These are phyloP conservation scores for Zosterops pallidus DNA, from an alignment of 2,113 vertebrate genomes.

Conservation along the genomic window DNA sequence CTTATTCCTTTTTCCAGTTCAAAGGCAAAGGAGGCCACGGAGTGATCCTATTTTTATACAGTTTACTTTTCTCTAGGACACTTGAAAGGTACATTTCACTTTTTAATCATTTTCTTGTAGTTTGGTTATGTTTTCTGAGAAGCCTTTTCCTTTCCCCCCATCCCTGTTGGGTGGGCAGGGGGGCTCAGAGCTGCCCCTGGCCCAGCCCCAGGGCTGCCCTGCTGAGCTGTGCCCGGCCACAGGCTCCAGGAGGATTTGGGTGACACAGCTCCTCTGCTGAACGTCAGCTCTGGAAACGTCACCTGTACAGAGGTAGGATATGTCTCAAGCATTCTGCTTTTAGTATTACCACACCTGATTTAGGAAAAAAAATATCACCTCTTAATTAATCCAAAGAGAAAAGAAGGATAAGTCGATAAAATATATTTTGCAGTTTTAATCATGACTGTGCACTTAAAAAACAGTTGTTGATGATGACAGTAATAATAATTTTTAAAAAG, in stretches of 20 bases:
- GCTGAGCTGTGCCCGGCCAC: neutral
- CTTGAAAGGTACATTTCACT: slow-evolving; percentile 75
- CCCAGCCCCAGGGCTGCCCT: fast-evolving
- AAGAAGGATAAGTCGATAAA: neutral
- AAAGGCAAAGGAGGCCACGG: slow-evolving; percentile 79
- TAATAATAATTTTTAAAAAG: neutral
- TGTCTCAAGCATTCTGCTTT: neutral
- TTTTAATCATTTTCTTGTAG: neutral
- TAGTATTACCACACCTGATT: no score
- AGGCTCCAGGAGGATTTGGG: slow-evolving; percentile 82
- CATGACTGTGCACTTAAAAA: neutral
- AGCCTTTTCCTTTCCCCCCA: neutral
- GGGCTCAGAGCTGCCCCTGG: fast-evolving
- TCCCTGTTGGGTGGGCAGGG: neutral
- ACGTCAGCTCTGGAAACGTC: slow-evolving; percentile 64
- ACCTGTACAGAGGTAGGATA: slow-evolving; percentile 80
- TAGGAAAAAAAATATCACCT: neutral
- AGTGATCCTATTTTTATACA: slow-evolving; percentile 87
- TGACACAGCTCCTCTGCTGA: slow-evolving; percentile 71
- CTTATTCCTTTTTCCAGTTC: slow-evolving; percentile 73
- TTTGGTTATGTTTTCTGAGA: neutral
- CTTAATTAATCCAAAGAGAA: neutral
- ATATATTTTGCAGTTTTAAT: neutral
- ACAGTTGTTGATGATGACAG: fast-evolving
- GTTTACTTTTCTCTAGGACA: slow-evolving; percentile 85